Base-by-base conservation (phyloP, 1,140 invertebrate genomes). In the Neuroterus valhalla region DNA sequence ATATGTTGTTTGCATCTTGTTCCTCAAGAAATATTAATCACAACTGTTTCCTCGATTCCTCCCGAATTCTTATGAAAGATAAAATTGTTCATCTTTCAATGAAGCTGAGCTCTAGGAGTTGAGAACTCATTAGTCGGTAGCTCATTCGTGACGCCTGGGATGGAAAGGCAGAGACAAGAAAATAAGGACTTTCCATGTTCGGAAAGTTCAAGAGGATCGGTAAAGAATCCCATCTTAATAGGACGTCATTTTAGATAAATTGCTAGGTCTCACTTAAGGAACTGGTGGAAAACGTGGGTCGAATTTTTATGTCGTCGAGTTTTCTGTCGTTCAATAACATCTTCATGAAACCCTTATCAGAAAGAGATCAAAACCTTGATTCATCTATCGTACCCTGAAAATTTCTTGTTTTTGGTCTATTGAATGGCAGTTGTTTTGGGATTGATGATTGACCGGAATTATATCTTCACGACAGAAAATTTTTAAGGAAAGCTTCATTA, bases 181-280 rank as follows among this genome's bases (percentile, higher is more conserved):
- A 62, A 62, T 62, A 62, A 62, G 55, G 55, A 62, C 55, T 62
- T 62, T 31, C 55, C 55, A 62, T 62, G 55, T 62, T 62, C 23
- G 31, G 3, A 62, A 62, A 38, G 55, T 62, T 62, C 26, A 23
- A 62, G 55, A 62, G 55, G 23, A 62, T 62, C 55, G 55, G 55
- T 62, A 62, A 62, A 62, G 55, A 62, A 62, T 62, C 55, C 55
- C 55, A 62, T 38, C 55, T 62, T 62, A 62, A 62, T 62, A 62
- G 55, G 23, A 62, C 23, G 55, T 62, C 55, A 62, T 62, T 62
- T 62, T 23, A 62, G 55, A 62, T 62, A 62, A 62, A 62, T 62
- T 62, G 55, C 55, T 38, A 31, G 55, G 55, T 62, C 55, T 62
- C 55, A 31, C 55, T 62, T 62, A 62, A 62, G 55, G 31, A 62